phyloP scores from a whole-genome alignment of 1,140 invertebrate genomes.

The Drosophila parabipectinata region DNA sequence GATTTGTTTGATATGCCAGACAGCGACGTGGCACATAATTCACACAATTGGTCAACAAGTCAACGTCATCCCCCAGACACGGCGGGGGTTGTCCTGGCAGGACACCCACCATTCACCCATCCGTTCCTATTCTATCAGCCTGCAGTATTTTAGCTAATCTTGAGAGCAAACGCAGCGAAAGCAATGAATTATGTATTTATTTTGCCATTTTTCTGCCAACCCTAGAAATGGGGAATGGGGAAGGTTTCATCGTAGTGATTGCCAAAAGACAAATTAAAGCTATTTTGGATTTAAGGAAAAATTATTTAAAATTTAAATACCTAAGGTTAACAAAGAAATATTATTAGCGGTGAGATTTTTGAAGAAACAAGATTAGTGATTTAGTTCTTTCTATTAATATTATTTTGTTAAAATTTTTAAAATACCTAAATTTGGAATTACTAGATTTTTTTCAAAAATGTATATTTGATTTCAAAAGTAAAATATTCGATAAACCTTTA shows the following conservation, averaged over 20 bases:
- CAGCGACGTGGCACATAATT: conserved; percentile 62
- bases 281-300: neutral
- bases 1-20: conserved; percentile 62
- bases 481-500: too few relatives aligned
- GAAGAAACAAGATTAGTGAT: too few relatives aligned
- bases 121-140: neutral
- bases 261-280: neutral
- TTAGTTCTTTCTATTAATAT: too few relatives aligned
- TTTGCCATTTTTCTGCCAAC: conserved; percentile 10
- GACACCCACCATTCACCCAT: conserved; percentile 5
- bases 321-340: too few relatives aligned
- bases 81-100: neutral
- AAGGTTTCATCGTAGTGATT: neutral
- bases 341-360: too few relatives aligned
- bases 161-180: conserved; percentile 4
- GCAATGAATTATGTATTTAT: conserved; percentile 44
- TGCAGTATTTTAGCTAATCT: conserved; percentile 12
- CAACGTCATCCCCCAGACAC: conserved; percentile 3
- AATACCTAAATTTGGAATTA: too few relatives aligned
- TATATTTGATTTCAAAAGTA: too few relatives aligned
- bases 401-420: too few relatives aligned
- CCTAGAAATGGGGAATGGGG: neutral
- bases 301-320: too few relatives aligned
- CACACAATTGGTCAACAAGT: conserved; percentile 64
- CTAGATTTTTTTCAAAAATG: too few relatives aligned